Evolutionary conservation across 2,113 vertebrate genomes (phyloP).

Genomic region (Saccopteryx leptura): DNA sequence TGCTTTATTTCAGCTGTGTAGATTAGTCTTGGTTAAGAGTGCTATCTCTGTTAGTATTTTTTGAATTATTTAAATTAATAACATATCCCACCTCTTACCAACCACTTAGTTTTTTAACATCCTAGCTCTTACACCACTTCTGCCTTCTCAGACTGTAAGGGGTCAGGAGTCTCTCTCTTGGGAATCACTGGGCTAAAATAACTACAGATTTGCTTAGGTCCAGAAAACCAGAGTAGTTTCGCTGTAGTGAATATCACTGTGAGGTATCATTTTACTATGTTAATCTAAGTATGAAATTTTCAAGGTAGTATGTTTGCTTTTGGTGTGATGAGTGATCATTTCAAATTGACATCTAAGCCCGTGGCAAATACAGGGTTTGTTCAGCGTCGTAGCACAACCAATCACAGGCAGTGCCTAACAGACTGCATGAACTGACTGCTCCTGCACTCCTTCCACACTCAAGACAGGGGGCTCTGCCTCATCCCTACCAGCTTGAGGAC

Average conservation of each 20-base stretch:
- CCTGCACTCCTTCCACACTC: neutral
- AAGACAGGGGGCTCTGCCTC: neutral
- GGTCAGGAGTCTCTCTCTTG: neutral
- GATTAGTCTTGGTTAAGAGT: neutral
- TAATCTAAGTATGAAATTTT: neutral
- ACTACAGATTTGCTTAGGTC: neutral
- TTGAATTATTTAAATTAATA: constrained; percentile 31
- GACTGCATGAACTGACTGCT: neutral
- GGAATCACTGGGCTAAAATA: constrained; percentile 7
- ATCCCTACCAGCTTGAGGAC: neutral
- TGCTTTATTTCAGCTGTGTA: neutral
- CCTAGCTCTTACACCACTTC: neutral
- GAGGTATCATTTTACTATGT: neutral
- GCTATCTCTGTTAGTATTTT: neutral
- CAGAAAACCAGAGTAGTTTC: constrained; percentile 28
- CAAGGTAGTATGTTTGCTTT: neutral
- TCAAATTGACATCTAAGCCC: neutral
- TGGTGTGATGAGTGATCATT: neutral
- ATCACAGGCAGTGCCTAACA: neutral
- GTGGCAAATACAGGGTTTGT: neutral
- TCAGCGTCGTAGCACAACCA: neutral
- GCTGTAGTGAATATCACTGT: neutral
- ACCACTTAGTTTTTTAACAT: neutral
- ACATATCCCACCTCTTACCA: neutral
- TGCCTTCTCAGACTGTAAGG: neutral